Percentiles rank a stretch among this genome's conserved stretches.
Conservation (phyloP, 2,888 invertebrate species). For the Cyaniris semiargus region DNA sequence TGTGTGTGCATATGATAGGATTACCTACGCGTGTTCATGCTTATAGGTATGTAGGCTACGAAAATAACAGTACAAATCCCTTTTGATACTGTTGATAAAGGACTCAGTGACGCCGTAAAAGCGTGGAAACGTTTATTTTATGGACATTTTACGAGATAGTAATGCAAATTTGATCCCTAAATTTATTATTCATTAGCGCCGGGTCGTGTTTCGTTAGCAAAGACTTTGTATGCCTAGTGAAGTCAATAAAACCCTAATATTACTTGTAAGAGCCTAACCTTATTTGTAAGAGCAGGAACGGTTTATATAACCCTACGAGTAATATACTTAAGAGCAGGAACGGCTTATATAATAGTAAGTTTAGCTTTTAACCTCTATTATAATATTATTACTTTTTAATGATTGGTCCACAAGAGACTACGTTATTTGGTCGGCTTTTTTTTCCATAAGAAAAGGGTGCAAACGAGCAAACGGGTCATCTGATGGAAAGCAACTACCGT, state of each 20-base stretch:
- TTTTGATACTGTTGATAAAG: conserved; percentile 7
- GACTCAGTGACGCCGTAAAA: conserved; percentile 9
- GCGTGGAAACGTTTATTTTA: conserved; percentile 14
- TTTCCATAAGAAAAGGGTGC: no score
- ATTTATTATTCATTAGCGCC: conserved; percentile 25
- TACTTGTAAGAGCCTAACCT: background rate
- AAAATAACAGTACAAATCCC: conserved; percentile 2
- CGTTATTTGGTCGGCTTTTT: no score
- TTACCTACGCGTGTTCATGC: background rate
- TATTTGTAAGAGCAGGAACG: background rate
- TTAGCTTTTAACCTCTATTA: background rate
- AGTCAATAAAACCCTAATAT: conserved; percentile 15
- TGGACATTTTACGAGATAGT: conserved; percentile 26
- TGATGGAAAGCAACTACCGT: no score
- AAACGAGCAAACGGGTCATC: no score
- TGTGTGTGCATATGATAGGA: no score
- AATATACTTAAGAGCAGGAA: no score
- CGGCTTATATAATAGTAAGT: background rate
- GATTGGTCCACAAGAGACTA: no score
- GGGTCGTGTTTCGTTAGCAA: background rate
- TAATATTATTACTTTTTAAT: no score
- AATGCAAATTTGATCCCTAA: conserved; percentile 29
- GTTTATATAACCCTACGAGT: background rate
- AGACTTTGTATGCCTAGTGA: conserved; percentile 8
- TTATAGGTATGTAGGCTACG: background rate